Evolutionary conservation across 2,113 vertebrate genomes (phyloP), one percentile per base, ranked within the genome.

Genomic region (Malurus melanocephalus): DNA sequence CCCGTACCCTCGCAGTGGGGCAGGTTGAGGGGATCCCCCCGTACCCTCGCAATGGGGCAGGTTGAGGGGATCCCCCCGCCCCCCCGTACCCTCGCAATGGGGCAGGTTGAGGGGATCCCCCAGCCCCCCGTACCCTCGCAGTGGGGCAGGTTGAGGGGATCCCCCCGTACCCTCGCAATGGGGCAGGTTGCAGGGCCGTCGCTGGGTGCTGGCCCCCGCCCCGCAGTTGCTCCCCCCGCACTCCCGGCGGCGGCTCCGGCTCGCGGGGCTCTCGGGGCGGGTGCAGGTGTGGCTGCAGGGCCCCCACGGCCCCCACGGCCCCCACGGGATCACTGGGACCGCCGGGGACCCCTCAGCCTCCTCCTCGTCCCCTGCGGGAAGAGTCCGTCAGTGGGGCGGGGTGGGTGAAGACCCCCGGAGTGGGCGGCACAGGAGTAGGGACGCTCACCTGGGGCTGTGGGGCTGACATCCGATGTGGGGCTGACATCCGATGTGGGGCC

Each of bases 241-340:
- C 68, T 95, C 4, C 94, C 88, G 19, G 62, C 93, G 28, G 33
- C 98, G 97, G 24, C 89, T 67, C 8, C 98, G 98, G 51, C 95
- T 96, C 89, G 98, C 96, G 0, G 98, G 98, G 8, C n/a, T 87
- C 17, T 48, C 75, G 4, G 95, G 89, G 19, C 97, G 97, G 2
- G 95, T 98, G 97, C 98, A 99, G 76, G 94, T 98, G 53, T 89
- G 93, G 27, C 98, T 98, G 88, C 98, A 99, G 30, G 97, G 92
- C n/a, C 97, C 97, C 98, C 98, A 99, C 1, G 68, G 64, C 16
- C 64, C 64, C 64, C 64, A 66, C 8, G 43, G 43, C 16, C 64
- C 64, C 64, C 64, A 66, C 45, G 23, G 64, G 22, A 23, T n/a
- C 56, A 10, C 56, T 13, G 32, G 0, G 98, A 97, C 98, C 98